These are phyloP conservation scores for Lepidothrix coronata DNA, from an alignment of 2,113 vertebrate genomes.

Conservation along the genomic window DNA sequence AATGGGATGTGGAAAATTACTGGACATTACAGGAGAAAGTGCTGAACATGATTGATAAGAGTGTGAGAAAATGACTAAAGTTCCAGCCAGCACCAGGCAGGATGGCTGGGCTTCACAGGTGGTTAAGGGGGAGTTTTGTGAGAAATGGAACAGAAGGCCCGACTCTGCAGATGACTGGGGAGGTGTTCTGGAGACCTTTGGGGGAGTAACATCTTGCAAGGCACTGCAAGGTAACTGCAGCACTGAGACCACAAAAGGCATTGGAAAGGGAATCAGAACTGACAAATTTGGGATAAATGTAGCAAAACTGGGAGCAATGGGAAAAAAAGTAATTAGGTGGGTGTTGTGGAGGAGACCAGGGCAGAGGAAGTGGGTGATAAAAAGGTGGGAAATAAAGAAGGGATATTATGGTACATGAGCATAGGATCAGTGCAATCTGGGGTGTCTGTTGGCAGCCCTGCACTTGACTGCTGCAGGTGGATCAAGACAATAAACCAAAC, in stretches of 20 bases:
- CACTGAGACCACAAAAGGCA: not conserved
- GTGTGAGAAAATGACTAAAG: not conserved
- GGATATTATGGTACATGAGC: not conserved
- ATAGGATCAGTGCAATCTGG: fast-evolving
- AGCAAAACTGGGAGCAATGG: not conserved
- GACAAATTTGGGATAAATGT: not conserved
- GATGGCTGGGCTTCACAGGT: constrained; percentile 5
- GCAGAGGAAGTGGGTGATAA: not conserved
- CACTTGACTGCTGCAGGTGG: not conserved
- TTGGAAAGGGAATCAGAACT: not conserved
- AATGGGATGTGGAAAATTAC: not conserved
- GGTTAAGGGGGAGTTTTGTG: constrained; percentile 9
- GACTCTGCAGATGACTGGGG: not conserved
- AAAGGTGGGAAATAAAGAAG: not conserved
- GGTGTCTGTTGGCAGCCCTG: not conserved
- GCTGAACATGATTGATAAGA: not conserved
- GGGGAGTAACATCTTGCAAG: not conserved
- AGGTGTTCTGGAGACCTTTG: not conserved
- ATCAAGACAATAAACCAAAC: not conserved
- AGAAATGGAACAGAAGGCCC: not conserved
- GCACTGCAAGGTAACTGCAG: not conserved
- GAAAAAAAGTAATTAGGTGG: not conserved
- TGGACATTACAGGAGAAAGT: not conserved
- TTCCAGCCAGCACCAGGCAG: not conserved
- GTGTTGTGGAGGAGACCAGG: not conserved